Evolutionary conservation across 1,140 invertebrate genomes (phyloP).

Genomic region (Proales similis): DNA sequence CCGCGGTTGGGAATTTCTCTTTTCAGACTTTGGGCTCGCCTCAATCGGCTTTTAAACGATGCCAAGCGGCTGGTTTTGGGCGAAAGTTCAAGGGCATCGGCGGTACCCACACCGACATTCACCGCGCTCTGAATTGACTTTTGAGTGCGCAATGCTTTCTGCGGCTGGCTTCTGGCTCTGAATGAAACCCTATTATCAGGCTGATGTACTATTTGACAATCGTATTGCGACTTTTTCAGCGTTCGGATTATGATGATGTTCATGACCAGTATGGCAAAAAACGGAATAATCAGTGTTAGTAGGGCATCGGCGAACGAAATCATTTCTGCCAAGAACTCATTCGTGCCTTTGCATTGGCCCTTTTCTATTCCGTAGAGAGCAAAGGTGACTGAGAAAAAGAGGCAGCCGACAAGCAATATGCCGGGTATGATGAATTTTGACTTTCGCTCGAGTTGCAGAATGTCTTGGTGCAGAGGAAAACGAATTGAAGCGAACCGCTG

Average conservation of each 20-base stretch:
- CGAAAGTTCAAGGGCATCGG: too few relatives aligned
- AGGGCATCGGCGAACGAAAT: slow-evolving; percentile 28
- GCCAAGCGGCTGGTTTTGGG: too few relatives aligned
- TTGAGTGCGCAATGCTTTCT: too few relatives aligned
- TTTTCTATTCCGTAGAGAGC: background rate
- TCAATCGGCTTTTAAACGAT: too few relatives aligned
- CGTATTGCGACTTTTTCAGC: slow-evolving; percentile 20
- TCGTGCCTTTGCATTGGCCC: background rate
- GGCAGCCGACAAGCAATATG: slow-evolving; percentile 1
- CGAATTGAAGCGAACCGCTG: slow-evolving; percentile 33
- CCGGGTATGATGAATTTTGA: slow-evolving; percentile 15
- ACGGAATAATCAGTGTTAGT: slow-evolving; percentile 29
- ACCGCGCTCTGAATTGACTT: too few relatives aligned
- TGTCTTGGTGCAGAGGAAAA: slow-evolving; percentile 18
- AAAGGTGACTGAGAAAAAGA: background rate
- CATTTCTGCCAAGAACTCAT: too few relatives aligned
- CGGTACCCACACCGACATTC: too few relatives aligned
- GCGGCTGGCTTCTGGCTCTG: too few relatives aligned
- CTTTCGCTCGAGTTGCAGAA: slow-evolving; percentile 13
- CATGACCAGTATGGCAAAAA: slow-evolving; percentile 30
- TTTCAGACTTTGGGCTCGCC: too few relatives aligned
- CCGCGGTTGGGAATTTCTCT: too few relatives aligned
- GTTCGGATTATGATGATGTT: slow-evolving; percentile 28
- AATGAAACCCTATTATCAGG: too few relatives aligned
- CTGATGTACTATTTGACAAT: too few relatives aligned